These are phyloP conservation scores for Mungos mungo DNA, from an alignment of 2,113 vertebrate genomes.

Conservation along the genomic window DNA sequence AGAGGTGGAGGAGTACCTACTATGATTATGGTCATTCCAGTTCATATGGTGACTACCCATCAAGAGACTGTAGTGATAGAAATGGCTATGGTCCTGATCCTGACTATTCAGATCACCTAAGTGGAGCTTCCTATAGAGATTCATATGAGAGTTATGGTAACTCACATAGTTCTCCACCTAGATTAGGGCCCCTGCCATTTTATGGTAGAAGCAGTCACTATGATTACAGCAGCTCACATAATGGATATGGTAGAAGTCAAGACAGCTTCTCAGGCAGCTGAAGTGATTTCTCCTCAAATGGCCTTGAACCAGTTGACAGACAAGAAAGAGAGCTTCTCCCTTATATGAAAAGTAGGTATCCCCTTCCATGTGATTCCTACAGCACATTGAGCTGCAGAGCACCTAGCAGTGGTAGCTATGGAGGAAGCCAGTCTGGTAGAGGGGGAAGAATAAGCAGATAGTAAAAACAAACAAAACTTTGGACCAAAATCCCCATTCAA, in stretches of 20 bases:
- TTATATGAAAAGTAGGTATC: slow-evolving; percentile 95
- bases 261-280: slow-evolving; percentile 98
- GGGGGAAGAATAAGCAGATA: slow-evolving; percentile 97
- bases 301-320: slow-evolving; percentile 95
- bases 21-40: slow-evolving; percentile 94
- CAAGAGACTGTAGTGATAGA: slow-evolving; percentile 94
- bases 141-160: slow-evolving; percentile 98
- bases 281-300: slow-evolving; percentile 97
- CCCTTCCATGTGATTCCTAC: slow-evolving; percentile 96
- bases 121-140: slow-evolving; percentile 94
- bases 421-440: slow-evolving; percentile 94
- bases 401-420: slow-evolving; percentile 92
- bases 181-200: slow-evolving; percentile 97
- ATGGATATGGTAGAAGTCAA: slow-evolving; percentile 96
- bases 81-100: slow-evolving; percentile 93
- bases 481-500: slow-evolving; percentile 87
- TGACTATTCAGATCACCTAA: slow-evolving; percentile 93
- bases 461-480: slow-evolving; percentile 87
- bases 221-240: slow-evolving; percentile 98
- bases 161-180: slow-evolving; percentile 98
- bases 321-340: slow-evolving; percentile 96
- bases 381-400: slow-evolving; percentile 95
- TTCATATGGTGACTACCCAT: slow-evolving; percentile 94
- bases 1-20: slow-evolving; percentile 92
- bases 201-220: slow-evolving; percentile 99